Evolutionary conservation across 2,113 vertebrate species (phyloP), one percentile per base, ranked within the genome.

Genomic region (Chloebia gouldiae): DNA sequence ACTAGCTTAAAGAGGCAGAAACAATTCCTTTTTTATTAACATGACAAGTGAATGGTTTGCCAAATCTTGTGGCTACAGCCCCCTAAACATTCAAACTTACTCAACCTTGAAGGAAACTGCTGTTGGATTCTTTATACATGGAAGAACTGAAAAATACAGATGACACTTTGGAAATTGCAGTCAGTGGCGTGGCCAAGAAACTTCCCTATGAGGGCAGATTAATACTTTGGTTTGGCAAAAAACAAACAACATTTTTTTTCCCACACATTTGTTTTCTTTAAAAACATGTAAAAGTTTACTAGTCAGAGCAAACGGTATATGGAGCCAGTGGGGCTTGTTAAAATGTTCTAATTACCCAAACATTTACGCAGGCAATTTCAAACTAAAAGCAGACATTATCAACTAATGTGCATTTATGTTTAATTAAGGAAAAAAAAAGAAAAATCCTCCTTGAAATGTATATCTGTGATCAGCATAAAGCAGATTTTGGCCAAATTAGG

Each of bases 101-200:
- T 95, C 75, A 90, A 76, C 96, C 96, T 96, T 93, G 92, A 96
- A 96, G 93, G 81, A 91, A 95, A 93, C 84, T 88, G 93, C 92
- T 90, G 77, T 42, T 95, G 88, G 81, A 88, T 93, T 91, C 90
- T 86, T 95, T 73, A 90, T 57, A 92, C 72, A 71, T 22, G 89
- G 97, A 80, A 96, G 76, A 68, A 66, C 71, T 76, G 60, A 81
- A 92, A 93, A 92, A 88, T 53, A 82, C 90, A 93, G 92, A 88
- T 88, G 91, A 96, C 94, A 94, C 88, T 92, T 87, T 66, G 40
- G 84, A 95, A 96, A 96, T 57, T 73, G 81, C 90, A 92, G 78
- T 61, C 79, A 66, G 90, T 28, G 72, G 69, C 2, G 0, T 40
- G 85, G 96, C 94, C 90, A 95, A 94, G 81, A 89, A 93, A 81